Percentiles rank a stretch among this genome's conserved stretches.
Evolutionary conservation across 53 echinoderm and acorn worm species (phyloP).

Genomic region (Arbacia lixula): DNA sequence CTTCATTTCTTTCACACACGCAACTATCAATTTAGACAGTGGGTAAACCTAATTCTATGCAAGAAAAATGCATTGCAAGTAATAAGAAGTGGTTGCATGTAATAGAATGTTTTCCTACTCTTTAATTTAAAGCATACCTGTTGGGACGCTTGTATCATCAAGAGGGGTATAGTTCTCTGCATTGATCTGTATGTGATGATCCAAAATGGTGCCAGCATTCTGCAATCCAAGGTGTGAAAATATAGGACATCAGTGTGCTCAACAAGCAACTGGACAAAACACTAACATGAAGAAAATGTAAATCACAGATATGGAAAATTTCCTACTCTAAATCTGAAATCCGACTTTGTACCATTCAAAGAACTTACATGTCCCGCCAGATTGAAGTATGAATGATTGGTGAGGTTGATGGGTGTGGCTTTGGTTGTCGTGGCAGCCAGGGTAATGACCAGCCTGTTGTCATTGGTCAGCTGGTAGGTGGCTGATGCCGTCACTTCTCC

Average conservation of each 20-base stretch:
- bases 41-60: no score
- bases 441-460: constrained; percentile 63
- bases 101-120: background rate
- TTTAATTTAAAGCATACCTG: constrained; percentile 1
- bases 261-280: no score
- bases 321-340: no score
- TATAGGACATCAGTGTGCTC: no score
- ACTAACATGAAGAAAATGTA: no score
- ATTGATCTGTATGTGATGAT: constrained; percentile 37
- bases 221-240: no score
- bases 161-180: constrained; percentile 40
- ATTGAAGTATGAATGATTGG: constrained; percentile 86
- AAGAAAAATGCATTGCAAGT: background rate
- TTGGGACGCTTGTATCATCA: constrained; percentile 45
- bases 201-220: constrained; percentile 26
- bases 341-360: no score
- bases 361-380: constrained; percentile 76
- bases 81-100: background rate
- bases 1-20: no score
- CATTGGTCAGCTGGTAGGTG: constrained; percentile 75
- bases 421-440: constrained; percentile 68
- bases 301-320: no score
- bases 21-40: no score
- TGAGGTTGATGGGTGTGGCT: constrained; percentile 79
- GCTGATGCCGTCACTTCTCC: constrained; percentile 67